These are phyloP conservation scores for Sminthopsis crassicaudata DNA, from an alignment of 2,113 vertebrate genomes.

Conservation along the genomic window DNA sequence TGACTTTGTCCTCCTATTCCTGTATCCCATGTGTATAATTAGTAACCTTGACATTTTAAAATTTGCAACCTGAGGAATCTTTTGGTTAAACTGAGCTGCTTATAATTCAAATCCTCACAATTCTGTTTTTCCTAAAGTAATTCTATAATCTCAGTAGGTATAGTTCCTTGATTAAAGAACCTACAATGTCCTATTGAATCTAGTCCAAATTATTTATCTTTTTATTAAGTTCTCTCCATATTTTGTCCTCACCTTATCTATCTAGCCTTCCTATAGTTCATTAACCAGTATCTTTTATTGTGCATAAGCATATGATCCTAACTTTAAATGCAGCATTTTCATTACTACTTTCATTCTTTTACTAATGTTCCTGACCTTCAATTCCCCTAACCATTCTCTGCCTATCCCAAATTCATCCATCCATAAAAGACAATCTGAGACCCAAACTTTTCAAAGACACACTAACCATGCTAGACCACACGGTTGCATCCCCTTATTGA, in stretches of 20 bases:
- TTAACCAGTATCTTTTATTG: not conserved
- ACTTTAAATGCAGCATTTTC: not conserved
- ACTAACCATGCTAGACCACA: not conserved
- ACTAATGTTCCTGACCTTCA: not conserved
- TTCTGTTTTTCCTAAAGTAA: not conserved
- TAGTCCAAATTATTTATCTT: not conserved
- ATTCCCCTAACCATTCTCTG: not conserved
- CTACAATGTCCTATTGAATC: not conserved
- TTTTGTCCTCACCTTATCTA: not conserved
- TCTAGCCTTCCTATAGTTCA: not conserved
- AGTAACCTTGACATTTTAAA: not conserved
- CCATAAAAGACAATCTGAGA: not conserved
- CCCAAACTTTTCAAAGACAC: not conserved
- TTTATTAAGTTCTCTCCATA: not conserved
- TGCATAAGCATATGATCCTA: not conserved
- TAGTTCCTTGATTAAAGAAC: not conserved
- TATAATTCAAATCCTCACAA: not conserved
- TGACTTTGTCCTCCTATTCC: not conserved
- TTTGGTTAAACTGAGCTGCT: not conserved
- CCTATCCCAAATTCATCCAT: not conserved
- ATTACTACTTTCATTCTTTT: not conserved
- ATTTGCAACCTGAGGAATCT: not conserved
- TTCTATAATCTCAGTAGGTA: not conserved
- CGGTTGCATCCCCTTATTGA: not conserved
- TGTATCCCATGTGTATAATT: not conserved